Evolutionary conservation across 2,888 invertebrate genomes (phyloP).

Genomic region (Cremastinae sp.): DNA sequence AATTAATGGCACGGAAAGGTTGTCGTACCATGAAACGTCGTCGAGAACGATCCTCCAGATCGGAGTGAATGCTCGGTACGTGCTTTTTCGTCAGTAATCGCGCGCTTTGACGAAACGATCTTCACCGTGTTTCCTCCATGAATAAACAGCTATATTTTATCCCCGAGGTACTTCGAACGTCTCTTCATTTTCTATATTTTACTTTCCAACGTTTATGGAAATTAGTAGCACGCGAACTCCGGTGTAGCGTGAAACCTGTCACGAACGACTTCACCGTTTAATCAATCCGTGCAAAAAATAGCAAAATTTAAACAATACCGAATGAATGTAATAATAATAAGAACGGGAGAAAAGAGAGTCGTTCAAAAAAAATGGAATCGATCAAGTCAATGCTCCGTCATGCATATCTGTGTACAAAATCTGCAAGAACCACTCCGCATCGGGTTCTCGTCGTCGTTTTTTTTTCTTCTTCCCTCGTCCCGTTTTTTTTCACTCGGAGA

Average conservation of each 20-base stretch:
- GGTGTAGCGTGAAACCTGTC: constrained; percentile 55
- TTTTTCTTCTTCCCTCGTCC: too few relatives aligned
- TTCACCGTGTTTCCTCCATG: constrained; percentile 42
- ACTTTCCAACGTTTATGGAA: constrained; percentile 63
- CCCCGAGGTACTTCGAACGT: constrained; percentile 7
- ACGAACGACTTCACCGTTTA: constrained; percentile 24
- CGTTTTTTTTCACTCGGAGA: constrained; percentile 15
- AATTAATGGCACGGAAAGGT: constrained; percentile 61
- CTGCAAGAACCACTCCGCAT: constrained; percentile 12
- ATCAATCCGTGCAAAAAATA: too few relatives aligned
- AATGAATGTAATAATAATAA: too few relatives aligned
- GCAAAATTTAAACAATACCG: too few relatives aligned
- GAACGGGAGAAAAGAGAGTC: too few relatives aligned
- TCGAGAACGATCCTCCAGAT: constrained; percentile 5
- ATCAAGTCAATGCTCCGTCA: too few relatives aligned
- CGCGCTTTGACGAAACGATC: too few relatives aligned
- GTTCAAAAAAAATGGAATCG: too few relatives aligned
- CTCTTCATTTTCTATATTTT: constrained; percentile 42
- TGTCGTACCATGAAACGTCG: constrained; percentile 46
- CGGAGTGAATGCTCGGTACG: constrained; percentile 28
- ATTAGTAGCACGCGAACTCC: constrained; percentile 64
- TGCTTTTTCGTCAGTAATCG: constrained; percentile 46
- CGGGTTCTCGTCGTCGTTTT: too few relatives aligned
- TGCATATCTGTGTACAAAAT: too few relatives aligned
- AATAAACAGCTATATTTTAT: background rate